Evolutionary conservation across 2,888 invertebrate genomes (phyloP).

Genomic region (Ischnura elegans): DNA sequence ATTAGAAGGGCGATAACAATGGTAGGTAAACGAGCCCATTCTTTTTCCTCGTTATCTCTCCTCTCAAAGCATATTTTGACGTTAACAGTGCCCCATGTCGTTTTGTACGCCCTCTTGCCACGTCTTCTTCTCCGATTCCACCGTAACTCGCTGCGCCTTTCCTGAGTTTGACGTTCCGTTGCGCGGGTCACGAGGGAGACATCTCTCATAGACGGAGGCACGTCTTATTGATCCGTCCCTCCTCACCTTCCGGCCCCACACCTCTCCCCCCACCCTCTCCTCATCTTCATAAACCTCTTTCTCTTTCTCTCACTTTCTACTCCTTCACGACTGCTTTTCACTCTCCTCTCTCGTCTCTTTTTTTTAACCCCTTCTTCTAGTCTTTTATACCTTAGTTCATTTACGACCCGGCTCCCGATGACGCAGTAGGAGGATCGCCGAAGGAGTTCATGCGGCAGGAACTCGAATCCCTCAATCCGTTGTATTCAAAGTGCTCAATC

Average conservation of each 20-base stretch:
- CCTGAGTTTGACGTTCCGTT: constrained; percentile 24
- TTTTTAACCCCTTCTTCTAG: background rate
- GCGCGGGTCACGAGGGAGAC: constrained; percentile 13
- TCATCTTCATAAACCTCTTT: background rate
- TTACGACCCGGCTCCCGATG: background rate
- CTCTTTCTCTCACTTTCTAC: background rate
- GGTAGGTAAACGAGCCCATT: background rate
- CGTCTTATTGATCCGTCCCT: background rate
- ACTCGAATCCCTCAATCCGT: background rate
- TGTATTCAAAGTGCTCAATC: background rate
- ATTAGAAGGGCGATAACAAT: too few species aligned
- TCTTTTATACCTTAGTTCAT: background rate
- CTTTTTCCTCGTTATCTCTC: background rate
- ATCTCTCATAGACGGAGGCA: constrained; percentile 40
- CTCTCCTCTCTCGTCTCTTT: background rate
- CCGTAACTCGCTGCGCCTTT: background rate
- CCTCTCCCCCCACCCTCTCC: background rate
- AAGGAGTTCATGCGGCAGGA: background rate
- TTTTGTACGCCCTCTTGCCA: background rate
- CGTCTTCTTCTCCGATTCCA: background rate
- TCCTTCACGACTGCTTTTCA: background rate
- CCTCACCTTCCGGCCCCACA: background rate
- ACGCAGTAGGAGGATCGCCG: background rate
- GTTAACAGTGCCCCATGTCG: background rate
- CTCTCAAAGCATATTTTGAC: too few species aligned